Evolutionary conservation across 1,140 invertebrate genomes (phyloP).

Genomic region (Papilio machaon): DNA sequence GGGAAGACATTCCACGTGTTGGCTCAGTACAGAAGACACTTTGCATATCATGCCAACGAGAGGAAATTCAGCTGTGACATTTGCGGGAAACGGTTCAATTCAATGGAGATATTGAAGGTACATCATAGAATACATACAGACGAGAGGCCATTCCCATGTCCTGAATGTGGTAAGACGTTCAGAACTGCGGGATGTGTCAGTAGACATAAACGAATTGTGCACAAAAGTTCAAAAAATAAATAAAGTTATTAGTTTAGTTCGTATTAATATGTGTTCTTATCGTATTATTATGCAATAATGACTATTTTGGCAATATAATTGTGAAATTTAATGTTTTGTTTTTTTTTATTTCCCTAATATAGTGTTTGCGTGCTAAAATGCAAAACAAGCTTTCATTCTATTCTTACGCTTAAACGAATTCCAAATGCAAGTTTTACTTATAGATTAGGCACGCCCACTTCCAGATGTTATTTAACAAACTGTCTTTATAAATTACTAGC

Average conservation of each 20-base stretch:
- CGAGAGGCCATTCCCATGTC: conserved; percentile 84
- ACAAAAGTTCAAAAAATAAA: conserved; percentile 52
- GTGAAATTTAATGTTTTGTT: background rate
- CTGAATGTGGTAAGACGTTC: conserved; percentile 81
- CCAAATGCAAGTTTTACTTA: background rate
- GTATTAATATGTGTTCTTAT: conserved; percentile 37
- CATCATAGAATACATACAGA: conserved; percentile 90
- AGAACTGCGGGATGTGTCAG: conserved; percentile 77
- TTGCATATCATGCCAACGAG: conserved; percentile 77
- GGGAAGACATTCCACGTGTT: conserved; percentile 77
- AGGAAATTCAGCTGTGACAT: conserved; percentile 80
- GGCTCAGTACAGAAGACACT: conserved; percentile 73
- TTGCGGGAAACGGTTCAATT: conserved; percentile 82
- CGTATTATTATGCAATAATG: background rate
- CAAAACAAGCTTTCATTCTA: conserved; percentile 10
- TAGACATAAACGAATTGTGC: conserved; percentile 75
- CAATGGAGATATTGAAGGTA: conserved; percentile 83
- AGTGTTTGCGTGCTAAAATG: too few relatives aligned
- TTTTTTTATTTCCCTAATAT: conserved; percentile 23
- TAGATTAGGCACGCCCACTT: background rate
- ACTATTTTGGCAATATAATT: conserved; percentile 23
- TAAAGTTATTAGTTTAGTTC: conserved; percentile 50
- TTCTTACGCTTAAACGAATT: background rate
- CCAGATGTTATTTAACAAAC: background rate
- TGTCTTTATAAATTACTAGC: background rate